Conservation (phyloP, 1,140 invertebrate genomes). For the Drosophila lini region DNA sequence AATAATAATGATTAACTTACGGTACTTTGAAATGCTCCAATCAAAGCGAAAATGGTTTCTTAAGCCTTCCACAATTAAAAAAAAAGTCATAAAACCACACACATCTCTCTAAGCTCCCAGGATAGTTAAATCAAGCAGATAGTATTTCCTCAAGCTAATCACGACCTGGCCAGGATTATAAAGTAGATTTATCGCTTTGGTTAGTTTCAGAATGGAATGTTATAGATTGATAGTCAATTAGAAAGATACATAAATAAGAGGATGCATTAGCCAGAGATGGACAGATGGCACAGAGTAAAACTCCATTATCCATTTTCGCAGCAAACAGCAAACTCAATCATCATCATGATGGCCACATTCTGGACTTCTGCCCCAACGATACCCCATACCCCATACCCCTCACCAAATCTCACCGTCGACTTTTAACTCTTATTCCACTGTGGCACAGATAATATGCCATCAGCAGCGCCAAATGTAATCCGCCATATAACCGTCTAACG, state of each 20-base stretch:
- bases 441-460: conserved; percentile 77
- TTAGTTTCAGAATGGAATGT: background rate
- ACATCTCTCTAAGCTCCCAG: background rate
- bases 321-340: conserved; percentile 44
- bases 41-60: background rate
- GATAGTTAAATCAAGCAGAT: conserved; percentile 2
- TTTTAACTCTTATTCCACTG: conserved; percentile 32
- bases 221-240: conserved; percentile 46
- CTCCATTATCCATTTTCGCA: conserved; percentile 32
- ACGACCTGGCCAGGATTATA: conserved; percentile 15
- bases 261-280: conserved; percentile 43
- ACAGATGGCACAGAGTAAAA: conserved; percentile 29
- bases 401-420: background rate
- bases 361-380: conserved; percentile 13
- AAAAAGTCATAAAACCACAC: background rate
- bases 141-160: background rate
- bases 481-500: conserved; percentile 80
- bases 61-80: background rate
- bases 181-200: conserved; percentile 31
- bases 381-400: background rate
- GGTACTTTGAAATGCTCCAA: too few species aligned
- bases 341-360: conserved; percentile 46
- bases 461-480: conserved; percentile 78
- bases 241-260: conserved; percentile 44
- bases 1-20: too few species aligned